Conservation (phyloP, 2,888 invertebrate species). For the Camponotus fellah region DNA sequence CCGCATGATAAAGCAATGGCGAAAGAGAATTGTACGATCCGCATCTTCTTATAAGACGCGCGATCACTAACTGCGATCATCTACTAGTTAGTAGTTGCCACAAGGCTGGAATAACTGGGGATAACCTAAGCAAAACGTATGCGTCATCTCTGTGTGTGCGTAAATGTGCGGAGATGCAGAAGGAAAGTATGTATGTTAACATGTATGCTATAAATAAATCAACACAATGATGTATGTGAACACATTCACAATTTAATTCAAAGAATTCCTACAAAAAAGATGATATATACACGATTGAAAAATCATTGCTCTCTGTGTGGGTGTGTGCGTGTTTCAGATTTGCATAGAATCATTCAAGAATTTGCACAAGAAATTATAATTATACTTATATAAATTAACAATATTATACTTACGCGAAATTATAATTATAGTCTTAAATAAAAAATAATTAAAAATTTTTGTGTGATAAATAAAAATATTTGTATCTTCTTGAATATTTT, state of each 20-base stretch:
- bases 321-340: neutral
- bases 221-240: neutral
- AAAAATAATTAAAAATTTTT: neutral
- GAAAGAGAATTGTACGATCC: neutral
- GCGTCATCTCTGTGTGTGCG: constrained; percentile 23
- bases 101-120: constrained; percentile 69
- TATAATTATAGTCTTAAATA: neutral
- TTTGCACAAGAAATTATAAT: constrained; percentile 18
- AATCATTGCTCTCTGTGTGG: neutral
- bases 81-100: neutral
- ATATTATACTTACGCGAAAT: neutral
- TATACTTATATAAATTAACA: neutral
- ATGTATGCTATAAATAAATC: constrained; percentile 35
- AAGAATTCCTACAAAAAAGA: neutral
- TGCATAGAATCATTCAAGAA: constrained; percentile 16
- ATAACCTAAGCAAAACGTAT: constrained; percentile 61
- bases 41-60: constrained; percentile 3
- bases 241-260: neutral
- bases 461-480: neutral
- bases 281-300: neutral
- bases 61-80: constrained; percentile 35
- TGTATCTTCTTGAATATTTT: constrained; percentile 40
- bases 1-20: constrained; percentile 53
- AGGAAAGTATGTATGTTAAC: constrained; percentile 12
- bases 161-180: neutral